Base-by-base conservation (phyloP, 1,140 invertebrate species). In the Choristoneura fumiferana region DNA sequence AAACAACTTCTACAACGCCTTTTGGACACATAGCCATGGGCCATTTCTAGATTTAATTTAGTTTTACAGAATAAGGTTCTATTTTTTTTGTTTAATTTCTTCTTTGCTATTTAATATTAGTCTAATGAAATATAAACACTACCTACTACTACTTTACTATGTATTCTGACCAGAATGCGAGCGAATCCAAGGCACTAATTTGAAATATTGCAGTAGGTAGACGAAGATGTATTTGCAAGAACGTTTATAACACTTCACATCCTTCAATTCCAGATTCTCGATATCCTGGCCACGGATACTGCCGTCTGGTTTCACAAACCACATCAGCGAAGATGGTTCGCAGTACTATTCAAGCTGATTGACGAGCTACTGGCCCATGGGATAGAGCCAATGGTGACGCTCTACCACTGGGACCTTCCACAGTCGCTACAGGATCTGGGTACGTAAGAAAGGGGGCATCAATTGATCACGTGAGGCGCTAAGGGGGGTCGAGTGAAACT, bases 281-380 rank as follows among this genome's bases (percentile, higher is more conserved):
- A 68, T 94, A 40, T 91, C 91, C 1, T 94, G 93, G 93, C 59
- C 92, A 0, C 67, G 93, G 3, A 84, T 94, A 1, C 75, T 93
- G 36, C 92, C 93, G 3, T 78, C 75, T 13, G 93, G 93, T 22
- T 90, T 87, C 34, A 76, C 81, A 35, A 85, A 89, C 54, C 55
- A 81, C 0, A 75, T 93, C n/a, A 93, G 91, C 67, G 69, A 84
- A 36, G 74, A 87, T 8, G 93, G 93, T 40, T 81, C 92, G 6
- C 40, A 52, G 12, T 76, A 73, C 40, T 79, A 75, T 56, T 68
- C 53, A 22, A 66, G 12, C 45, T 75, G 8, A 75, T 76, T 12
- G 62, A 73, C 35, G 65, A 49, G 3, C 61, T 76, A 2, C 57
- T 69, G 4, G 60, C 56, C 8, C 65, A 55, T 9, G 68, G 67